Base-by-base conservation (phyloP, 2,888 invertebrate species). In the Malacosoma neustria region DNA sequence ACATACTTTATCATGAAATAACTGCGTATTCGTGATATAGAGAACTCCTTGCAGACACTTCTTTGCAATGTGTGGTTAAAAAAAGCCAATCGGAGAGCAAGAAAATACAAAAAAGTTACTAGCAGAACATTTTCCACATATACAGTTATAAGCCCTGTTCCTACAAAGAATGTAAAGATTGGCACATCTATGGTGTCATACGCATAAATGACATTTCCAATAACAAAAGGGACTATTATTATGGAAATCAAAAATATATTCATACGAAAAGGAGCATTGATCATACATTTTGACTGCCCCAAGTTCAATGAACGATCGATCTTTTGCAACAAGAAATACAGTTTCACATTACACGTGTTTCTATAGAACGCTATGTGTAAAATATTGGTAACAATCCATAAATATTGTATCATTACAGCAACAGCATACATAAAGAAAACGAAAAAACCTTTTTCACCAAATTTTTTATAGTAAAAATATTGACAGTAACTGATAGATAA, bases 111-210 rank as follows among this genome's bases (percentile, higher is more conserved):
- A 29, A 60, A 43, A 14, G 40, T 41, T 4, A 38, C 40, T 35
- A 41, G 46, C 3, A 61, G 34, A 15, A 55, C 2, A 4, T 49
- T 15, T 14, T 68, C 68, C 15, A 61, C 14, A 29, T 54, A 61
- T 7, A 47, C 38, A 3, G 40, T 35, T 7, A 44, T 7, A 12
- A 45, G 33, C 2, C 36, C 38, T 1, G 43, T 34, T 14, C 33
- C 34, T 11, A 43, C 22, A 7, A 54, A 51, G 14, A 48, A 11
- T 1, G 49, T 39, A 6, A 35, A 42, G 0, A 33, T 9, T 0
- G 59, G 57, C 3, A 46, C 43, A 4, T 55, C 44, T 3, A 9
- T 22, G 3, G 6, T 4, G 0, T 13, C 30, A 11, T 43, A 30
- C 9, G 48, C 38, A 14, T 55, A 46, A 1, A 40, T 14, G 1